Evolutionary conservation across 2,113 vertebrate species (phyloP), one percentile per base, ranked within the genome.

Genomic region (Noctilio leporinus): DNA sequence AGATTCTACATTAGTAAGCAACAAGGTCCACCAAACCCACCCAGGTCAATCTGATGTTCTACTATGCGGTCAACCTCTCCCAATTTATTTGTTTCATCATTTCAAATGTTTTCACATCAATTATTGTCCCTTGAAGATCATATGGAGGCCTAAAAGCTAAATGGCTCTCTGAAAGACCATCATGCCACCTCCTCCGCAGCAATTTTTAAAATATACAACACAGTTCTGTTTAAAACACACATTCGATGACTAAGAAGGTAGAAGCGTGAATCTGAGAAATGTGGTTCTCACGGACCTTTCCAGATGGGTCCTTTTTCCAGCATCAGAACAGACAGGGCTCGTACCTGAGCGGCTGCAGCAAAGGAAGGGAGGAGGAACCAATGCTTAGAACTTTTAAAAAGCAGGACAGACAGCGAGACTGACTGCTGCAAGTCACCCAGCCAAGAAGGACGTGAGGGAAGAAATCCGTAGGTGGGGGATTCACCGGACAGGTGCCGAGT

Each of bases 251-350:
- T 17, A n/a, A 9, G 30, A 55, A 69, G 5, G 49, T 53, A 40
- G 72, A 83, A 62, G 24, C 43, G 1, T 3, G 9, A 19, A 28
- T 43, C 43, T 84, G 77, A 49, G 62, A 69, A 57, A 38, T n/a
- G 11, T 4, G 64, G 38, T 59, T 81, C 1, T 5, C 28, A n/a
- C n/a, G n/a, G n/a, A n/a, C 53, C 51, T 70, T 69, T 51, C 24
- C 59, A 86, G 16, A 16, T 35, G 72, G 35, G 24, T 45, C 26
- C 55, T 5, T 28, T 15, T 7, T 3, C 24, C 51, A 62, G 67
- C 1, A 5, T 1, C 24, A 0, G 4, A 45, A 20, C 15, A 45
- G 2, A 8, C 8, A 4, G 8, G 11, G 45, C 33, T 47, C 22
- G 16, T 33, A 14, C 11, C 20, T 64, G n/a, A 17, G 11, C 16